Base-by-base conservation (phyloP, 2,888 invertebrate species). In the Lottia gigantea region DNA sequence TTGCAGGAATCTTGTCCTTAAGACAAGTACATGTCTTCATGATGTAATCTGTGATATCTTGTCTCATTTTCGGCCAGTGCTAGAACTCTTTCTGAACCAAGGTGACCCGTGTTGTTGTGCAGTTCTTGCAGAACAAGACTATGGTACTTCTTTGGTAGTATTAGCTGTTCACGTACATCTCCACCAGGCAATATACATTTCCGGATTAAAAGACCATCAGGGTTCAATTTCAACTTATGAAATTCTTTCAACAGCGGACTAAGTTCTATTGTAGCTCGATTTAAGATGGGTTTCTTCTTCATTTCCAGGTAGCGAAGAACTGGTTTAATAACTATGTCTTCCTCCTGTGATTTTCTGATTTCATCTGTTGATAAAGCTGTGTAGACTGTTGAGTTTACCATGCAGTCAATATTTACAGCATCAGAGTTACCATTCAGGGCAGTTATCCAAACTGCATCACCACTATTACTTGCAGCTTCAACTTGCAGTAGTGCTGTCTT, bases 91-190 rank as follows among this genome's bases (percentile, higher is more conserved):
- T 72, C 68, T 8, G 64, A n/a, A 23, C 68, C 68, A n/a, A 72
- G 66, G 46, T 68, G 72, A 45, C 72, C 72, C 66, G 69, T 72
- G 11, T 72, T 68, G 40, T 72, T 64, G 55, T 72, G 72, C 3
- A 72, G 61, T 55, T 66, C 71, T 23, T 63, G 25, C 40, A 67
- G 15, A 0, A 66, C 49, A 4, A 55, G 15, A 47, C 8, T 1
- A 12, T 55, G 46, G 45, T 62, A 67, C 25, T 49, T 46, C 26
- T 16, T 6, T 1, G 71, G 67, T 25, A 71, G 23, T 3, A 64
- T 55, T 23, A 69, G 63, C 19, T 62, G 66, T 47, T 45, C 31
- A 15, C 61, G 62, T 25, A 23, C 40, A 19, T 46, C 23, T 61
- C 46, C 66, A 7, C 66, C 64, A 49, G 23, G 19, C n/a, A 55